A percentile compares a stretch with the other conserved stretches of the same genome.
Conservation (phyloP, 1,140 invertebrate species). For the Stenopsyche tienmushanensis region DNA sequence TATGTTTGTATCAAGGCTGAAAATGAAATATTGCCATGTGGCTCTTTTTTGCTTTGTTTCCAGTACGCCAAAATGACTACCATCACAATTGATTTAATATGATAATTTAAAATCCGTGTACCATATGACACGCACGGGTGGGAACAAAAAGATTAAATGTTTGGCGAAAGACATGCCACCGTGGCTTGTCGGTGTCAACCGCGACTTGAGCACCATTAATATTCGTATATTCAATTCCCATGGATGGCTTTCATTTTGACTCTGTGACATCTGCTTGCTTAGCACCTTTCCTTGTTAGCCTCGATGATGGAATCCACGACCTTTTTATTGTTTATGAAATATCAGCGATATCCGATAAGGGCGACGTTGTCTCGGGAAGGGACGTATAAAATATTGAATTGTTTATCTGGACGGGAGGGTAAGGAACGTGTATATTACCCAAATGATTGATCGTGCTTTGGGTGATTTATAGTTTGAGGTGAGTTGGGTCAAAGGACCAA, state of each 20-base stretch:
- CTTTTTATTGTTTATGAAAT: neutral
- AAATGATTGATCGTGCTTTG: constrained; percentile 13
- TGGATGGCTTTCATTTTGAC: neutral
- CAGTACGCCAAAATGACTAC: neutral
- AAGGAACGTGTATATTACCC: too few species aligned
- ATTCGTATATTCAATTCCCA: constrained; percentile 13
- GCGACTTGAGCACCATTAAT: constrained; percentile 28
- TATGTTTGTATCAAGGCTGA: too few species aligned
- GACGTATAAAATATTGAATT: neutral
- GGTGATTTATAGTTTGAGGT: constrained; percentile 11
- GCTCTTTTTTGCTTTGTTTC: too few species aligned
- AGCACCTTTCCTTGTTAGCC: neutral
- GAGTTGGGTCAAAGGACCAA: constrained; percentile 5
- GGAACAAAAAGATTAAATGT: constrained; percentile 17
- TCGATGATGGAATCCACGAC: neutral
- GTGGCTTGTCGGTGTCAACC: constrained; percentile 32
- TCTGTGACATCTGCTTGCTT: neutral
- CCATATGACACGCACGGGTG: constrained; percentile 11
- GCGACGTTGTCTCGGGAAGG: too few species aligned
- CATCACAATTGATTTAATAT: neutral
- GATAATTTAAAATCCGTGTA: constrained; percentile 17
- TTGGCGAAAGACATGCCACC: constrained; percentile 33
- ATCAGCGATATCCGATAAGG: too few species aligned
- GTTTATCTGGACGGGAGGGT: neutral
- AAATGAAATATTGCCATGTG: too few species aligned